Evolutionary conservation across 2,113 vertebrate species (phyloP).

Genomic region (Buteo buteo): DNA sequence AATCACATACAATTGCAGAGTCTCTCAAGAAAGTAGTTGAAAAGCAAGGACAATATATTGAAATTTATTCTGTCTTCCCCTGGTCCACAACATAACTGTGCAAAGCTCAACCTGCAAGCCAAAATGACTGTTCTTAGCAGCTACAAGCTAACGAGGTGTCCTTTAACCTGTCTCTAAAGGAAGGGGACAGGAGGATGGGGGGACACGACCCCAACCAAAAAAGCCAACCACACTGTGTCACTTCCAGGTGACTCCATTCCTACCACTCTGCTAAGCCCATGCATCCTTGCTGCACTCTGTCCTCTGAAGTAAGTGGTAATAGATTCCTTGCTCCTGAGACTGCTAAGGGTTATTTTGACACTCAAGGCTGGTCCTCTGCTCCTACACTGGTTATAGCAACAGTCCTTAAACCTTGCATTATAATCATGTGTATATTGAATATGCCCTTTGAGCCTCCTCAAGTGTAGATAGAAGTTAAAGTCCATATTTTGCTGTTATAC

Average conservation of each 20-base stretch:
- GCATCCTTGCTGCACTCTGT: neutral
- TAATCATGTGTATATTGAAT: neutral
- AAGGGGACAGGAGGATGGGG: accelerated
- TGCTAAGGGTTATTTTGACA: neutral
- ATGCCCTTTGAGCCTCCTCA: neutral
- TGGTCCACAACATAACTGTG: neutral
- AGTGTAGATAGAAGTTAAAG: neutral
- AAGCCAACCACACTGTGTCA: too few species aligned
- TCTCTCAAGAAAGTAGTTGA: neutral
- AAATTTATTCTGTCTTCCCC: neutral
- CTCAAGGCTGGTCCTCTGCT: neutral
- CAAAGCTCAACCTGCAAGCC: neutral
- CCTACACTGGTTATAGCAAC: neutral
- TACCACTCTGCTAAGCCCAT: neutral
- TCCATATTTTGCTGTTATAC: neutral
- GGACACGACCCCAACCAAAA: accelerated
- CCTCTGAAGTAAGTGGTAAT: neutral
- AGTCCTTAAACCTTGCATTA: neutral
- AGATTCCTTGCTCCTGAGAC: neutral
- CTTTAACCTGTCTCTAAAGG: neutral
- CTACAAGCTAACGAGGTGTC: neutral
- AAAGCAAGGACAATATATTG: neutral
- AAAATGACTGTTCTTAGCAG: neutral
- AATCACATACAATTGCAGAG: neutral
- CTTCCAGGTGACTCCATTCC: neutral